Percentiles rank a stretch among this genome's conserved stretches.
Conservation (phyloP, 2,113 vertebrate genomes). For the Pelvicachromis taeniatus region DNA sequence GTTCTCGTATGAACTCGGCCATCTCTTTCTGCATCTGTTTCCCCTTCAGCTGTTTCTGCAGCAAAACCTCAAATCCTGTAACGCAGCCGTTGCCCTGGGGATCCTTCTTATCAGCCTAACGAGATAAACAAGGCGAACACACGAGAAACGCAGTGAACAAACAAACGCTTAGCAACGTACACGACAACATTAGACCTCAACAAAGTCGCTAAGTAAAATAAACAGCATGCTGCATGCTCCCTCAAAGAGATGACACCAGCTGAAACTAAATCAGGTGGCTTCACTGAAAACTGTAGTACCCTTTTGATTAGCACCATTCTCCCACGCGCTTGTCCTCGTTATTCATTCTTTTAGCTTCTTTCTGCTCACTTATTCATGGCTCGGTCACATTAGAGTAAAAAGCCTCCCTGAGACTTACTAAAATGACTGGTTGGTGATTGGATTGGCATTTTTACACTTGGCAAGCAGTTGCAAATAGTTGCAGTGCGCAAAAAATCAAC, state of each 20-base stretch:
- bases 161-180: background rate
- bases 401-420: background rate
- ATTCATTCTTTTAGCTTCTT: background rate
- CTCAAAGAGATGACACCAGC: background rate
- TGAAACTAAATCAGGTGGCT: background rate
- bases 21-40: slow-evolving; percentile 99
- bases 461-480: background rate
- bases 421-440: background rate
- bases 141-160: slow-evolving; percentile 2
- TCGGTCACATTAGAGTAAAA: background rate
- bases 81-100: slow-evolving; percentile 84
- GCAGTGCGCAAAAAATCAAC: background rate
- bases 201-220: background rate
- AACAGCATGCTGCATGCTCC: background rate
- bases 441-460: background rate
- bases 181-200: background rate
- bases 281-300: background rate
- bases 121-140: slow-evolving; percentile 19
- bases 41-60: slow-evolving; percentile 96
- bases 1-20: slow-evolving; percentile 95
- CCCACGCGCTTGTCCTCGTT: background rate
- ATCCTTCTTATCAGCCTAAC: slow-evolving; percentile 90
- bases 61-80: slow-evolving; percentile 92
- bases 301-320: background rate
- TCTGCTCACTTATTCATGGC: background rate